Evolutionary conservation across 1,140 invertebrate genomes (phyloP), one percentile per base, ranked within the genome.

Genomic region (Batillaria attramentaria): DNA sequence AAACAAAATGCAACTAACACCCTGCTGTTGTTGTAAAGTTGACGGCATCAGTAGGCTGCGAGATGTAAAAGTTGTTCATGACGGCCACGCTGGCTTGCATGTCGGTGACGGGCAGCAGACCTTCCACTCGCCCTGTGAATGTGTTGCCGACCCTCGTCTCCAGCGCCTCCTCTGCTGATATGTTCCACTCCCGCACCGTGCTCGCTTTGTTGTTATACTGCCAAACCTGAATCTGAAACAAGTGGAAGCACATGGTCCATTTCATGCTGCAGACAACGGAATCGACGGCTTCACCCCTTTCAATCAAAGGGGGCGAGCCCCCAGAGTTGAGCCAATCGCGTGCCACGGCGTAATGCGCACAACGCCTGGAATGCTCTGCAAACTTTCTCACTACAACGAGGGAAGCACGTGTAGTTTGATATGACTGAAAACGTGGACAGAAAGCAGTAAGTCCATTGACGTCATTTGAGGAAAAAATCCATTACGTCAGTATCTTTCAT

Each of bases 31-130:
- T 87, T 28, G 41, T 31, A 60, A 85, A 85, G 8, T 65, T 57
- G 0, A 83, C 50, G 18, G 81, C 72, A 18, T 81, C 79, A 69
- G 84, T 80, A 1, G 86, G 86, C 28, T 57, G 75, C 20, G 85
- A 78, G 6, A 83, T 82, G 66, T 85, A 87, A 43, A 78, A 84
- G 33, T 84, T 85, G 74, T 87, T 87, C 66, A 84, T 83, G 0
- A 86, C 86, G 31, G 79, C 50, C 10, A 86, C 80, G 41, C 81
- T 83, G 0, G 83, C 84, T 77, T 86, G 83, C 65, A 86, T 81
- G 42, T 83, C 39, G 1, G 84, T 83, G 46, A 80, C 83, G 6
- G 84, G 82, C 1, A 81, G 60, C 16, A 87, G 66, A 39, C 83
- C 74, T 16, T 77, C 72, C 0, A 87, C 66, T 6, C 68, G 68